phyloP scores from a whole-genome alignment of 2,797 vertebrate genomes.

The Enteromius anoplus region DNA sequence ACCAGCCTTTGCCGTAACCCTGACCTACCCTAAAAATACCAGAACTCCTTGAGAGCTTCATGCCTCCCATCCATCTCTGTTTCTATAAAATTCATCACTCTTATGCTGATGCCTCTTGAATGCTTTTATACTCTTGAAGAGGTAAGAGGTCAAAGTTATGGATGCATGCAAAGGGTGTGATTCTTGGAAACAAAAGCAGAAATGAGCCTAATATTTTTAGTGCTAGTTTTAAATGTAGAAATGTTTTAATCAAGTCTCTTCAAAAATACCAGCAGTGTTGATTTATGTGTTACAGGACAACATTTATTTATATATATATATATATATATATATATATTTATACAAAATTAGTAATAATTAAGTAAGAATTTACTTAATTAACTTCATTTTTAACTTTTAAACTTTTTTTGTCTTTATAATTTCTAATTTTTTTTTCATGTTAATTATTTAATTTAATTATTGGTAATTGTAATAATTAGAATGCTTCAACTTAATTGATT shows the following conservation, averaged over 20 bases:
- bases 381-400: too few relatives aligned
- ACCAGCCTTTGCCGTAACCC: slow-evolving; percentile 34
- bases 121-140: not conserved
- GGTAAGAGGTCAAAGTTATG: not conserved
- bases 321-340: too few relatives aligned
- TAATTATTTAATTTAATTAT: not conserved
- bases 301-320: too few relatives aligned
- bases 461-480: not conserved
- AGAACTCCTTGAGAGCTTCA: slow-evolving; percentile 22
- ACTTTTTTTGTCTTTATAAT: not conserved
- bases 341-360: too few relatives aligned
- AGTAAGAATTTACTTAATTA: too few relatives aligned
- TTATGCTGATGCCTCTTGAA: not conserved
- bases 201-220: not conserved
- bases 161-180: not conserved
- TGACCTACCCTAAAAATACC: slow-evolving; percentile 61
- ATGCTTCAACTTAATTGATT: not conserved
- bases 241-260: not conserved
- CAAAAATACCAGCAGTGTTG: not conserved
- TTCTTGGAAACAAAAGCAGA: not conserved
- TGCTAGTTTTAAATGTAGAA: not conserved
- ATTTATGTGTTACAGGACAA: too few relatives aligned
- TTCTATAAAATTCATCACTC: slow-evolving; percentile 43
- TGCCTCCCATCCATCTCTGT: slow-evolving; percentile 43
- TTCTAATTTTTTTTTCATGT: not conserved